phyloP scores from a whole-genome alignment of 2,888 invertebrate species.

The Ormyrus thymus region DNA sequence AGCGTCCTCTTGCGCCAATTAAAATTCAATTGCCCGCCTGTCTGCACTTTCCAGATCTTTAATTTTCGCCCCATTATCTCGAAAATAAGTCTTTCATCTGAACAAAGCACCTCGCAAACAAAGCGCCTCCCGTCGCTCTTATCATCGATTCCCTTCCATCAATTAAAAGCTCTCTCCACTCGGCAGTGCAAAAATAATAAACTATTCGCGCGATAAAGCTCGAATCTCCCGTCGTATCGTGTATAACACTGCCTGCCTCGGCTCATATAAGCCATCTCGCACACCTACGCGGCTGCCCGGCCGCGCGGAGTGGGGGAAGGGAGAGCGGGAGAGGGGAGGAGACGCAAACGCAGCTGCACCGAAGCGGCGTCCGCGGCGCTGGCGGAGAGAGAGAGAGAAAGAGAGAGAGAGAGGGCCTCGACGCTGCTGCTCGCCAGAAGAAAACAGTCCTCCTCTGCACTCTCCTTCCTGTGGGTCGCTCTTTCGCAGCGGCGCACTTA shows the following conservation, averaged over 20 bases:
- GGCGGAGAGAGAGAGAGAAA: neutral
- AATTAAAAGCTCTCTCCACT: neutral
- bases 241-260: neutral
- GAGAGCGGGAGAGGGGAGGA: neutral
- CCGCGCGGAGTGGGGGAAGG: neutral
- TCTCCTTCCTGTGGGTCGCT: neutral
- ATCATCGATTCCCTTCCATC: too few species aligned
- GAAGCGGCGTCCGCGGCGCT: neutral
- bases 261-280: too few species aligned
- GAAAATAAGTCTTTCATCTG: neutral
- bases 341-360: conserved; percentile 10
- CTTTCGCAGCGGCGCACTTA: neutral
- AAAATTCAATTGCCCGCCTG: neutral
- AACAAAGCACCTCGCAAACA: neutral
- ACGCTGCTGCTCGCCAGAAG: neutral
- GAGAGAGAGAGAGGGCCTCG: neutral
- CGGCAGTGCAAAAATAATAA: neutral
- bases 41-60: neutral
- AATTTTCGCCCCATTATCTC: neutral
- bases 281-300: neutral
- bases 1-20: neutral
- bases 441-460: conserved; percentile 23
- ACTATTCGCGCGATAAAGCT: neutral
- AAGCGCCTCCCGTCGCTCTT: neutral
- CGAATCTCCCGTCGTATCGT: neutral